Base-by-base conservation (phyloP, 2,113 vertebrate species). In the Probosciger aterrimus region DNA sequence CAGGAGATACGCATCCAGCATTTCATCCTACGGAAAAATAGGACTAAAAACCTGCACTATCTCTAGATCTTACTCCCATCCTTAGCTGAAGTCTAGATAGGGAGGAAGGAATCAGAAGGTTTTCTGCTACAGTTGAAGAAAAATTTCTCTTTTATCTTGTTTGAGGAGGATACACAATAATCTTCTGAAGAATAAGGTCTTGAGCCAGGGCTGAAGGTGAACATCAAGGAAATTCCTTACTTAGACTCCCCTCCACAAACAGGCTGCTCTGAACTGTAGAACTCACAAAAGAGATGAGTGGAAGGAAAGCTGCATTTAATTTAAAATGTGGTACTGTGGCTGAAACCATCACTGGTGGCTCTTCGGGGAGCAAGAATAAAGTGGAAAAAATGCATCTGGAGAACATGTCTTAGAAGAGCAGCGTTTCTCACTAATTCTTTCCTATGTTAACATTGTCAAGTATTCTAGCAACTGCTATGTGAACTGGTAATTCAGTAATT, bases 11-110 rank as follows among this genome's bases (percentile, higher is more conserved):
- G 9, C 2, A 4, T 68, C 44, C 14, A 12, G 23, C 4, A 1
- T 19, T 50, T 22, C 2, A 28, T 12, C 23, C 33, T 43, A 47
- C 0, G 0, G 44, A 50, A 83, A 87, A 50, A 68, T 27, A 18
- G 31, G 16, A 12, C 17, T 71, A 33, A 67, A 91, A 78, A 60
- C 7, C 30, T 78, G 41, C 7, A 2, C 60, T 33, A 6, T 31
- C 7, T 19, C 50, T 62, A 37, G 27, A 17, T 76, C 22, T 49
- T 53, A 25, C 18, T 49, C 37, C 52, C 87, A 31, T 11, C n/a
- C 31, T 53, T 70, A 49, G 9, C 10, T 57, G 75, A 93, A 92
- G 17, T 59, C 50, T 52, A 67, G 70, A 70, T 31, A 65, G 18
- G 15, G 16, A 53, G 20, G 41, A 76, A 71, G 44, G 31, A 71